These are phyloP conservation scores for Elegia similella DNA, from an alignment of 2,888 invertebrate species.

Conservation along the genomic window DNA sequence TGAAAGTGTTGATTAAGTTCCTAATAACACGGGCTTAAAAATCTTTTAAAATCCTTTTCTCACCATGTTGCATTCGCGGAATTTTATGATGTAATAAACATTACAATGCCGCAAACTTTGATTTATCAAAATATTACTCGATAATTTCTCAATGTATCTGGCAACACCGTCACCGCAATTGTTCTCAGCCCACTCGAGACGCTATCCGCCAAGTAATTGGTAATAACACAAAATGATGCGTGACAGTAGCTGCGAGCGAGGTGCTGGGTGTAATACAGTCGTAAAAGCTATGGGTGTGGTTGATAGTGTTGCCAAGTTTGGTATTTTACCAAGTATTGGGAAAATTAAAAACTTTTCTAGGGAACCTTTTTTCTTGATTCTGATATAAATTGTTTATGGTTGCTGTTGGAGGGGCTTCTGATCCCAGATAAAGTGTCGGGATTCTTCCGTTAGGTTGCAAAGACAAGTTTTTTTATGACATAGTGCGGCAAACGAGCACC, in stretches of 20 bases:
- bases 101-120: not conserved
- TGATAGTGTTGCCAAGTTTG: slow-evolving; percentile 37
- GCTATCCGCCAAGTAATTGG: slow-evolving; percentile 65
- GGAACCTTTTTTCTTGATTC: too few relatives aligned
- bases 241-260: slow-evolving; percentile 74
- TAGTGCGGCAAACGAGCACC: too few relatives aligned
- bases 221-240: slow-evolving; percentile 76
- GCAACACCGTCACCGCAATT: slow-evolving; percentile 48
- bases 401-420: too few relatives aligned
- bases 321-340: not conserved
- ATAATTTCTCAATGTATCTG: slow-evolving; percentile 30
- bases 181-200: slow-evolving; percentile 49
- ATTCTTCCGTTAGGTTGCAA: too few relatives aligned
- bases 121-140: not conserved
- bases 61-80: not conserved
- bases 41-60: not conserved
- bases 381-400: too few relatives aligned
- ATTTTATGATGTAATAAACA: not conserved
- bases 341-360: not conserved
- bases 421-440: too few relatives aligned
- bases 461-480: too few relatives aligned
- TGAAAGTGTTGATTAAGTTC: too few relatives aligned
- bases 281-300: slow-evolving; percentile 42
- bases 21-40: too few relatives aligned
- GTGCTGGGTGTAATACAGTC: slow-evolving; percentile 52